A percentile compares a stretch with the other conserved stretches of the same genome.
These are phyloP conservation scores for Acanthosoma haemorrhoidale DNA, from an alignment of 2,888 invertebrate genomes.

Conservation along the genomic window DNA sequence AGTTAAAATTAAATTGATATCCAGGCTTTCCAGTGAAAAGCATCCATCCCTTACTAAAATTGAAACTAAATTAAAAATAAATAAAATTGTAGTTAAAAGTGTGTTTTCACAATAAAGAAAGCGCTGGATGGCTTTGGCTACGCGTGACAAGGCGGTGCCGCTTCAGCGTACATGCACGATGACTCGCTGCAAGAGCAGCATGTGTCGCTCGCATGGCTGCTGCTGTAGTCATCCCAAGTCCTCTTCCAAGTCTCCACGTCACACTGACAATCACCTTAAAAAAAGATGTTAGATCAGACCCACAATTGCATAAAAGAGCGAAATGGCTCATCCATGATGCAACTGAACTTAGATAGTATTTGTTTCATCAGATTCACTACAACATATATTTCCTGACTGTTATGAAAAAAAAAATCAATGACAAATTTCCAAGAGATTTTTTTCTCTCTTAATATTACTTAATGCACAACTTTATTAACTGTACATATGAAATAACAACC, in stretches of 20 bases:
- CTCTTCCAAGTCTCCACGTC: constrained; percentile 30
- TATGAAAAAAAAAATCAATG: no score
- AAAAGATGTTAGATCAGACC: background rate
- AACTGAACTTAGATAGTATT: no score
- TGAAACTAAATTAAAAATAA: background rate
- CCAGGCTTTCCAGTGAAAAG: constrained; percentile 9
- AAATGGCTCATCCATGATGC: no score
- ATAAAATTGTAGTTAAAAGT: background rate
- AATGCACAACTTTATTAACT: no score
- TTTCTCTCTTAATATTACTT: no score
- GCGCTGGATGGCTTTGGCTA: constrained; percentile 29
- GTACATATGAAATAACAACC: no score
- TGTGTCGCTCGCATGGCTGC: constrained; percentile 52
- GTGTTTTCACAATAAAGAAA: constrained; percentile 28
- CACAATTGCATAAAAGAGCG: background rate
- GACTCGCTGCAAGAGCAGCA: constrained; percentile 57
- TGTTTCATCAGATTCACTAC: no score
- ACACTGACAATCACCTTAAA: constrained; percentile 28
- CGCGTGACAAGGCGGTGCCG: constrained; percentile 41
- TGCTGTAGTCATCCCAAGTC: constrained; percentile 41
- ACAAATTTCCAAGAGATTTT: no score
- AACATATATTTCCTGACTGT: no score
- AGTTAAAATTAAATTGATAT: no score
- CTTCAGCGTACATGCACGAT: constrained; percentile 58
- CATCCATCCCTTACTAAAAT: background rate